Percentiles rank a stretch among this genome's conserved stretches.
These are phyloP conservation scores for Mylabris phalerata DNA, from an alignment of 1,140 invertebrate species.

Conservation along the genomic window DNA sequence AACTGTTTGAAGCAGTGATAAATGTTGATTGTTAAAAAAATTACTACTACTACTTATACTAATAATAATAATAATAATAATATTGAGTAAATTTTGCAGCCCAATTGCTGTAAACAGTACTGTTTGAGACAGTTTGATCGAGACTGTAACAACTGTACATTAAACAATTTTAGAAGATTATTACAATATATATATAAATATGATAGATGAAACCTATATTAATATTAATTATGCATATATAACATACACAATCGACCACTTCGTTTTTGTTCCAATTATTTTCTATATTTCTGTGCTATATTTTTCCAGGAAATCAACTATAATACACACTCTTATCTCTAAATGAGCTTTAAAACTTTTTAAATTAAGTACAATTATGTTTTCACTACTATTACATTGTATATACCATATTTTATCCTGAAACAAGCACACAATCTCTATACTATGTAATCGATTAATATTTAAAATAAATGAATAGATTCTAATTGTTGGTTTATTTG, in stretches of 20 bases:
- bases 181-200: neutral
- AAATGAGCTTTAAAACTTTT: constrained; percentile 37
- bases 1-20: constrained; percentile 29
- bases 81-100: neutral
- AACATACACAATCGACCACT: constrained; percentile 2
- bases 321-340: constrained; percentile 18
- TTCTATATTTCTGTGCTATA: neutral
- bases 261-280: constrained; percentile 3
- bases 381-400: constrained; percentile 43
- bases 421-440: constrained; percentile 39
- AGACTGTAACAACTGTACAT: constrained; percentile 29
- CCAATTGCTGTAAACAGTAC: neutral
- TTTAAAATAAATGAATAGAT: constrained; percentile 43
- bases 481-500: constrained; percentile 25
- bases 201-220: neutral
- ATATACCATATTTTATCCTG: constrained; percentile 44
- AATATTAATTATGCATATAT: constrained; percentile 1
- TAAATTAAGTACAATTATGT: constrained; percentile 40
- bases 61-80: no score
- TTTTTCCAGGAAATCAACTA: no score
- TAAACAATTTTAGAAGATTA: constrained; percentile 1
- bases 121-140: constrained; percentile 25
- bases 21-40: constrained; percentile 10
- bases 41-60: neutral
- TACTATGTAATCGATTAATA: constrained; percentile 45